Evolutionary conservation across 1,140 invertebrate genomes (phyloP).

Genomic region (Chlorops oryzae): DNA sequence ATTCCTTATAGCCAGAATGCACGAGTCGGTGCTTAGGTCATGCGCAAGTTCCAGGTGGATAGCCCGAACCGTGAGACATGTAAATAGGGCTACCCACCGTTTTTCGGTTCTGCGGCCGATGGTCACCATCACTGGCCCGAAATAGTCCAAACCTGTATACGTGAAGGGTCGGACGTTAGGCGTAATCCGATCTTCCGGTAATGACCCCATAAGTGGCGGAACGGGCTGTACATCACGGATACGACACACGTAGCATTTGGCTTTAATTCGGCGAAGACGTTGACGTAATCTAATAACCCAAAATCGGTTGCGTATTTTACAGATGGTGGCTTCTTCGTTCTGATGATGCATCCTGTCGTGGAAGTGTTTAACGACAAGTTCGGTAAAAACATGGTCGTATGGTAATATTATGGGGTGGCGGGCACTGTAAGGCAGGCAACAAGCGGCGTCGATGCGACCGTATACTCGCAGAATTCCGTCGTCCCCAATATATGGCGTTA

Average conservation of each 20-base stretch:
- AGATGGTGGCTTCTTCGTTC: too few relatives aligned
- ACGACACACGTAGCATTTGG: not conserved
- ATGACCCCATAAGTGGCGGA: not conserved
- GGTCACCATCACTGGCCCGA: too few relatives aligned
- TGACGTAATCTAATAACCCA: constrained; percentile 2
- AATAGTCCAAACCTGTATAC: not conserved
- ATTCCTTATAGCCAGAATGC: constrained; percentile 14
- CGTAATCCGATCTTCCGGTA: not conserved
- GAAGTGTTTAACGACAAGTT: constrained; percentile 1
- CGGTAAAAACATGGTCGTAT: not conserved
- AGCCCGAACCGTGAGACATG: constrained; percentile 8
- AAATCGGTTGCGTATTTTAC: constrained; percentile 4
- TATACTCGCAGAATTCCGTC: not conserved
- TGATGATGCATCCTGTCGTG: too few relatives aligned
- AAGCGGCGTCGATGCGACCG: too few relatives aligned
- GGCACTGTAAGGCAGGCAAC: too few relatives aligned
- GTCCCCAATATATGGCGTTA: not conserved
- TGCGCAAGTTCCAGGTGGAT: constrained; percentile 17
- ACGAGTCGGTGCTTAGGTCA: constrained; percentile 6
- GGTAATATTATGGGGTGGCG: too few relatives aligned
- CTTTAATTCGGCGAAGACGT: not conserved
- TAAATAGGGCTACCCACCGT: constrained; percentile 15
- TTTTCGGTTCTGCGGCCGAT: constrained; percentile 21
- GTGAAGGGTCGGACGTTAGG: not conserved
- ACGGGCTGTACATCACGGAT: not conserved